Evolutionary conservation across 2,888 invertebrate species (phyloP), one percentile per base, ranked within the genome.

Genomic region (Anticlea derivata): DNA sequence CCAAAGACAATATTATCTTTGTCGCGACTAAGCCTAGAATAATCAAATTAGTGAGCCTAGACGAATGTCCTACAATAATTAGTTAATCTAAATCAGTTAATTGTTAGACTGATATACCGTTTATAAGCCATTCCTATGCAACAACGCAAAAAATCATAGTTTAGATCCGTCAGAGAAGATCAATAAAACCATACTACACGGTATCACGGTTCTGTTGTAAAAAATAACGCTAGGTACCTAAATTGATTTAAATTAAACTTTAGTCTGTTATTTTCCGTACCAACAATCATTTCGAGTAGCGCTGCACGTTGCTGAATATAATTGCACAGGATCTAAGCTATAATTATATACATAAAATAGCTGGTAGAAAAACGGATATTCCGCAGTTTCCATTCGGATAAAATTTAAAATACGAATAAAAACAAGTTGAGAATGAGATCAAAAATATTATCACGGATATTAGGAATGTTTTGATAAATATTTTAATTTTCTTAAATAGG

Each of bases 271-370:
- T 44, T 45, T 40, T 44, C 31, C 27, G 26, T 31, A 31, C 17
- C 6, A 7, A 22, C 33, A 54, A 49, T 54, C 37, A 54, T 46
- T 50, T 46, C 37, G 11, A 54, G 54, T 31, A 50, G 40, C 33
- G 31, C 22, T 39, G 34, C 40, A 48, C 45, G 48, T 49, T 41
- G 31, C 43, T 38, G 17, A 45, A 44, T 35, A 27, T 38, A 50
- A 48, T 44, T 43, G n/a, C 41, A 24, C 50, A 54, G 50, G 44
- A 48, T 53, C 48, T 53, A n/a, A 27, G 10, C 33, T 22, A 17
- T 39, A 34, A 33, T 44, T 44, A 30, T 11, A 26, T 35, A 30
- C 20, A 26, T 35, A 23, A 31, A 31, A 44, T 20, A 26, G 31
- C 8, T 13, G 27, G 11, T 24, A 38, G 43, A 24, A 41, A 38